Conservation (phyloP, 2,888 invertebrate genomes). For the Tipula vernalis region DNA sequence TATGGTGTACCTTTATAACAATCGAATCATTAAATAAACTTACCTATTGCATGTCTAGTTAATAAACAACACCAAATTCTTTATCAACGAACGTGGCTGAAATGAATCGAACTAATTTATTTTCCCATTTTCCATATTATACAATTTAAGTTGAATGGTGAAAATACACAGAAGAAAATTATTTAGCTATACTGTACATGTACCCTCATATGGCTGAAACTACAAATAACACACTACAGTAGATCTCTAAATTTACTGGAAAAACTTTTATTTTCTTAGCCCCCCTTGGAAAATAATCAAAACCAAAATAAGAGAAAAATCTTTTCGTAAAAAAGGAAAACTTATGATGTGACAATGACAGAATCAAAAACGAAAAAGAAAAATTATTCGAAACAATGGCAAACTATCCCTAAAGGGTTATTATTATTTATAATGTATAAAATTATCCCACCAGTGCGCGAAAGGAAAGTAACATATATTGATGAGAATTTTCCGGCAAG, state of each 20-base stretch:
- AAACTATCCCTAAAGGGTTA: conserved; percentile 4
- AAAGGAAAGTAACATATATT: background rate
- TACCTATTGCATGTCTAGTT: background rate
- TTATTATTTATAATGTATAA: background rate
- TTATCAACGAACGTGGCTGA: background rate
- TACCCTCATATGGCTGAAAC: background rate
- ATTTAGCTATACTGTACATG: background rate
- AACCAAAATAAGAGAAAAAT: background rate
- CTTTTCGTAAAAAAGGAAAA: background rate
- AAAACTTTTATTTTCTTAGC: background rate
- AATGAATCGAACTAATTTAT: background rate
- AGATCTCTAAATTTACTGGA: background rate
- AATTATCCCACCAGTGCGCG: background rate
- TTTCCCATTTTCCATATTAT: background rate
- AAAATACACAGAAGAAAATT: background rate
- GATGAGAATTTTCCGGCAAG: background rate
- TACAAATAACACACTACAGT: background rate
- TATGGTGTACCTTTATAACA: background rate
- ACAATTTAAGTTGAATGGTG: background rate
- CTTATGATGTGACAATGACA: background rate
- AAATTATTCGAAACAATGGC: background rate
- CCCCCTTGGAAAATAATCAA: background rate
- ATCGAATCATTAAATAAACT: background rate
- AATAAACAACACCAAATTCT: background rate
- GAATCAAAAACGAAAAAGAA: background rate